A percentile compares a stretch with the other conserved stretches of the same genome.
These are phyloP conservation scores for Apis mellifera DNA, from an alignment of 1,140 invertebrate species.

Conservation along the genomic window Amel_HAv3.1 CM009943.2:4470501-4471000, in stretches of 20 bases:
- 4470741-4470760: constrained; percentile 99
- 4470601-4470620: background rate
- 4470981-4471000: no score
- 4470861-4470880: constrained; percentile 95
- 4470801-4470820: constrained; percentile 98
- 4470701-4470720: constrained; percentile 99
- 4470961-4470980: constrained; percentile 90
- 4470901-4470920: constrained; percentile 98
- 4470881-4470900: constrained; percentile 99
- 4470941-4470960: constrained; percentile 99
- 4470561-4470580: constrained; percentile 98
- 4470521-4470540: constrained; percentile 98
- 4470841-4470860: constrained; percentile 97
- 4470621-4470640: no score
- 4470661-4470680: constrained; percentile 1
- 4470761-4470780: constrained; percentile 99
- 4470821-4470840: constrained; percentile 99
- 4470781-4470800: constrained; percentile 99
- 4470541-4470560: constrained; percentile 99
- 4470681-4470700: constrained; percentile 78
- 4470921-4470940: constrained; percentile 98
- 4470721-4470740: constrained; percentile 99
- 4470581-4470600: constrained; percentile 95
- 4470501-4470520: constrained; percentile 95
- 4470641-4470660: background rate